Base-by-base conservation (phyloP, 2,113 vertebrate genomes). In the Salvelinus sp. region DNA sequence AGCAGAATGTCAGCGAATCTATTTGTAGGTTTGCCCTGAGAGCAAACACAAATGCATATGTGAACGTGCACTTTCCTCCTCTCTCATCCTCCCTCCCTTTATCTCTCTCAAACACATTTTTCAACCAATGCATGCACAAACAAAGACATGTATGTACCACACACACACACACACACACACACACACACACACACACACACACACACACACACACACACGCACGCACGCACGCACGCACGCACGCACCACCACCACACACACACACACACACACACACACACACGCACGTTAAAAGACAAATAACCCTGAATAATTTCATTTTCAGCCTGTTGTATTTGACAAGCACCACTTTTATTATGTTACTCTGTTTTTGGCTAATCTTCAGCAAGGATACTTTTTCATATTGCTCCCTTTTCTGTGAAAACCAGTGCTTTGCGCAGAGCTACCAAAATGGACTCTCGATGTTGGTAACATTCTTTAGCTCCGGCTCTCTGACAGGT, bases 21-120 rank as follows among this genome's bases (percentile, higher is more conserved):
- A 77, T 87, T 85, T 85, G 82, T 84, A 75, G 77, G 70, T 84
- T 83, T 75, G 74, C 77, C 80, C 71, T 76, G 71, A 73, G 83
- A 82, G 74, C 62, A 48, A 25, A 76, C 63, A 74, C 60, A 58
- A 9, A 76, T 71, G 64, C 3, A 72, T 79, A 71, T 38, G 38
- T 47, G 38, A 20, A 28, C 48, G 72, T 72, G 72, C 67, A 6
- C 10, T 50, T 14, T 38, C 48, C 22, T 33, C 47, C 2, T 14
- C 50, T 9, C 6, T 38, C 18, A 3, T 16, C 66, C 25, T 74
- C 65, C 38, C 25, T 44, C 66, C 27, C n/a, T 57, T 50, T 66
- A 79, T 69, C 57, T 22, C 25, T 9, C 25, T 57, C 22, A 13
- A 47, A 25, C 47, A 4, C 71, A 73, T n/a, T 64, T 58, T 25